phyloP scores from a whole-genome alignment of 1,140 invertebrate species.

The Drosophila ananassae region DNA sequence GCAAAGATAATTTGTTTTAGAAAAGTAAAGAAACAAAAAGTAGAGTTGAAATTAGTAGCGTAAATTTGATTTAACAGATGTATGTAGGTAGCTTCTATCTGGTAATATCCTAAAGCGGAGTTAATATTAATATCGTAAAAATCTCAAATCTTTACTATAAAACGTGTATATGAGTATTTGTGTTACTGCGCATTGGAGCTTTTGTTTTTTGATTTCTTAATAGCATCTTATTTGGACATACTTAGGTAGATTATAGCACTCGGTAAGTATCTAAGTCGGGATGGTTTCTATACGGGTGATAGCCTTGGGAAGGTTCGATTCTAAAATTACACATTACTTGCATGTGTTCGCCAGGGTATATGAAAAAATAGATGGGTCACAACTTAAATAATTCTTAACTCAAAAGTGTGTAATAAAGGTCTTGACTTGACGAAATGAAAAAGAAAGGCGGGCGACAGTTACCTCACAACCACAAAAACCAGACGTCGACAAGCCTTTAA shows the following conservation, averaged over 20 bases:
- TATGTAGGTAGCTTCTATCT: slow-evolving; percentile 25
- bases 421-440: slow-evolving; percentile 27
- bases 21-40: slow-evolving; percentile 71
- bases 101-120: slow-evolving; percentile 50
- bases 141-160: slow-evolving; percentile 24
- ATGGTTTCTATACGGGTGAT: slow-evolving; percentile 15
- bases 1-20: slow-evolving; percentile 37
- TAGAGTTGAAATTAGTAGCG: slow-evolving; percentile 77
- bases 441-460: slow-evolving; percentile 20
- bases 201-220: slow-evolving; percentile 12
- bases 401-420: slow-evolving; percentile 5
- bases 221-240: slow-evolving; percentile 21
- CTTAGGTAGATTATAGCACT: slow-evolving; percentile 13
- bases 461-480: slow-evolving; percentile 4
- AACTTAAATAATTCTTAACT: not conserved
- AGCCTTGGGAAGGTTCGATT: not conserved
- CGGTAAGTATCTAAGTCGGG: slow-evolving; percentile 24
- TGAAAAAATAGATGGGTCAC: not conserved
- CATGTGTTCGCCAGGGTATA: not conserved
- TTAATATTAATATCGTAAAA: slow-evolving; percentile 7
- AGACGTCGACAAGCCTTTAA: not conserved
- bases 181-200: slow-evolving; percentile 16
- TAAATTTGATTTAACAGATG: slow-evolving; percentile 43
- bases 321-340: slow-evolving; percentile 1
- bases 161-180: not conserved